Percentiles rank a stretch among this genome's conserved stretches.
These are phyloP conservation scores for Papilio glaucus DNA, from an alignment of 1,140 invertebrate genomes.

Conservation along the genomic window DNA sequence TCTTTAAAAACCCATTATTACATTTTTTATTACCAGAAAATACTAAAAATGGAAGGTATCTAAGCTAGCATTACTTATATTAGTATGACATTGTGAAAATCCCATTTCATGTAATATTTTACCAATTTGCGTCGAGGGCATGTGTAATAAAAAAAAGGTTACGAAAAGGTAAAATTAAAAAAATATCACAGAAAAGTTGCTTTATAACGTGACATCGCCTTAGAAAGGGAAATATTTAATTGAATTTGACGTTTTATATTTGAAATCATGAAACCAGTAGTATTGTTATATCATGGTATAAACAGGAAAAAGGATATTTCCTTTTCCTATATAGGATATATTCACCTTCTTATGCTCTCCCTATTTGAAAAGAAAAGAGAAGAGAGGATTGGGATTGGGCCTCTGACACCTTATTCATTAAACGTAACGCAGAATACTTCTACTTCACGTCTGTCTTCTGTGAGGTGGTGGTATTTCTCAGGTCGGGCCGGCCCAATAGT, in stretches of 20 bases:
- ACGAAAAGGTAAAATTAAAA: constrained; percentile 23
- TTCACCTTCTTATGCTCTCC: too few relatives aligned
- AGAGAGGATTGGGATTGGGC: too few relatives aligned
- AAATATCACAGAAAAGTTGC: constrained; percentile 1
- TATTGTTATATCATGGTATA: too few relatives aligned
- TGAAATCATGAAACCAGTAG: too few relatives aligned
- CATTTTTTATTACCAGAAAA: neutral
- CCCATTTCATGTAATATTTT: constrained; percentile 6
- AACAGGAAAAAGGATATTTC: too few relatives aligned
- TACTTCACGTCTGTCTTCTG: too few relatives aligned
- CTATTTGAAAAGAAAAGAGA: too few relatives aligned
- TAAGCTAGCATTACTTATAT: constrained; percentile 8
- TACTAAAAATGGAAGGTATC: neutral
- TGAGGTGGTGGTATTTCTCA: too few relatives aligned
- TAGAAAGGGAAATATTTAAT: neutral
- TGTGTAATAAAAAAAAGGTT: constrained; percentile 25
- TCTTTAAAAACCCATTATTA: neutral
- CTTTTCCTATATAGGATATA: too few relatives aligned
- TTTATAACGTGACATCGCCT: neutral
- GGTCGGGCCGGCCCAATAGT: too few relatives aligned
- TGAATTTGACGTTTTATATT: neutral
- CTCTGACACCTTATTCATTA: too few relatives aligned
- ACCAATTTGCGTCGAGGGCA: neutral
- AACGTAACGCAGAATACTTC: too few relatives aligned
- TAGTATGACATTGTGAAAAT: constrained; percentile 1